Percentiles rank a stretch among this genome's conserved stretches.
phyloP scores from a whole-genome alignment of 2,113 vertebrate genomes.

The Polyodon spathula region DNA sequence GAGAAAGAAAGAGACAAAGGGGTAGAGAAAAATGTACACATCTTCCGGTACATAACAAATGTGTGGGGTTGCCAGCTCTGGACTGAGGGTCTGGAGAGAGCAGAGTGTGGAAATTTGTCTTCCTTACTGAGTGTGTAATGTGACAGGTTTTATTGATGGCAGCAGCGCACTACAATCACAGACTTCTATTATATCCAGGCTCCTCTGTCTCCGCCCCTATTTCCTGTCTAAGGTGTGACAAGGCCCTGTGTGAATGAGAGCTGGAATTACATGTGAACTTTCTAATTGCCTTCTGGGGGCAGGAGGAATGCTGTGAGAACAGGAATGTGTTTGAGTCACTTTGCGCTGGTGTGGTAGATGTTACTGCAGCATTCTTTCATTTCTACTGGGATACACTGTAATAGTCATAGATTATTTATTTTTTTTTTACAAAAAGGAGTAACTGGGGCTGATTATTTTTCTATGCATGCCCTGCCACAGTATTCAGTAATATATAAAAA shows the following conservation, averaged over 20 bases:
- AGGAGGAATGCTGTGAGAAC: slow-evolving; percentile 29
- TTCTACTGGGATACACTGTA: no score
- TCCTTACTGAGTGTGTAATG: slow-evolving; percentile 47
- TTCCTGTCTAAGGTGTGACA: slow-evolving; percentile 63
- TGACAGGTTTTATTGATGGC: slow-evolving; percentile 65
- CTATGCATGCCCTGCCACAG: no score
- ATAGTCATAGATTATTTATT: no score
- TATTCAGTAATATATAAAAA: no score
- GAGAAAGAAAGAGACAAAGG: no score
- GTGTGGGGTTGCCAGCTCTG: no score
- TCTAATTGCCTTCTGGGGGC: slow-evolving; percentile 40
- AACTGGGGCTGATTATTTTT: no score
- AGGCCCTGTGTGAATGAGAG: slow-evolving; percentile 45
- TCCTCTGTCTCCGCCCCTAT: slow-evolving; percentile 44
- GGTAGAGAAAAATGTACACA: no score
- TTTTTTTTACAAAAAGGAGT: no score
- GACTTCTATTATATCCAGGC: slow-evolving; percentile 51
- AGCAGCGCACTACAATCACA: slow-evolving; percentile 38
- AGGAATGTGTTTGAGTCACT: slow-evolving; percentile 11
- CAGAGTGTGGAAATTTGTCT: slow-evolving; percentile 51
- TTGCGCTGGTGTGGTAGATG: not conserved
- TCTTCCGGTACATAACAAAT: no score
- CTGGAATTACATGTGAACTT: slow-evolving; percentile 60
- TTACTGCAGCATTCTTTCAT: no score
- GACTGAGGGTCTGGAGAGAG: slow-evolving; percentile 31